Evolutionary conservation across 2,888 invertebrate genomes (phyloP).

Genomic region (Callinectes sapidus): DNA sequence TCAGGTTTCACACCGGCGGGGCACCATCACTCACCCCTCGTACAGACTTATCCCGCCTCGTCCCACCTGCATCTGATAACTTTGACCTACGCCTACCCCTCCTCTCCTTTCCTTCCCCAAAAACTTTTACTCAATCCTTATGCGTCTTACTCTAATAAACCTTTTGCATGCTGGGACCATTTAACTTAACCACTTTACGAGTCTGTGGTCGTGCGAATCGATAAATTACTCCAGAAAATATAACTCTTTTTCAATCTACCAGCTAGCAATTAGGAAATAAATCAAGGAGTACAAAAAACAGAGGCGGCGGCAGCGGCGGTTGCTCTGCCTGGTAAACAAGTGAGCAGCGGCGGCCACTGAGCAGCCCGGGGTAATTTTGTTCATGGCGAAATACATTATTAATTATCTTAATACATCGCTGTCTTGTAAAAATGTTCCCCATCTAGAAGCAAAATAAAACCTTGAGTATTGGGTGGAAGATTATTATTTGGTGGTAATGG

Average conservation of each 20-base stretch:
- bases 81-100: slow-evolving; percentile 25
- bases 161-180: slow-evolving; percentile 52
- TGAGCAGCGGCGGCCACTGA: slow-evolving; percentile 32
- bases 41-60: neutral
- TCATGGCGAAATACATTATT: slow-evolving; percentile 44
- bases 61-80: slow-evolving; percentile 36
- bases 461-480: slow-evolving; percentile 8
- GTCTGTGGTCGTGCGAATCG: slow-evolving; percentile 54
- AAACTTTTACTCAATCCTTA: slow-evolving; percentile 4
- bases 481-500: slow-evolving; percentile 14
- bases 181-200: slow-evolving; percentile 60
- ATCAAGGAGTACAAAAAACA: slow-evolving; percentile 38
- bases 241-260: slow-evolving; percentile 61
- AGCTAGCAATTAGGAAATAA: slow-evolving; percentile 59
- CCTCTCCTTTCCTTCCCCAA: slow-evolving; percentile 32
- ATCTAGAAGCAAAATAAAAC: slow-evolving; percentile 22
- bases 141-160: slow-evolving; percentile 47
- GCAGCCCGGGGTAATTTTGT: slow-evolving; percentile 26
- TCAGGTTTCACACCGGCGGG: slow-evolving; percentile 3
- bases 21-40: slow-evolving; percentile 41
- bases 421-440: slow-evolving; percentile 42
- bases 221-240: slow-evolving; percentile 59
- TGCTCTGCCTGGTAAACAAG: slow-evolving; percentile 50
- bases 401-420: slow-evolving; percentile 52
- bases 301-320: slow-evolving; percentile 35